A percentile compares a stretch with the other conserved stretches of the same genome.
phyloP scores from a whole-genome alignment of 2,888 invertebrate genomes.

The Salticus scenicus region DNA sequence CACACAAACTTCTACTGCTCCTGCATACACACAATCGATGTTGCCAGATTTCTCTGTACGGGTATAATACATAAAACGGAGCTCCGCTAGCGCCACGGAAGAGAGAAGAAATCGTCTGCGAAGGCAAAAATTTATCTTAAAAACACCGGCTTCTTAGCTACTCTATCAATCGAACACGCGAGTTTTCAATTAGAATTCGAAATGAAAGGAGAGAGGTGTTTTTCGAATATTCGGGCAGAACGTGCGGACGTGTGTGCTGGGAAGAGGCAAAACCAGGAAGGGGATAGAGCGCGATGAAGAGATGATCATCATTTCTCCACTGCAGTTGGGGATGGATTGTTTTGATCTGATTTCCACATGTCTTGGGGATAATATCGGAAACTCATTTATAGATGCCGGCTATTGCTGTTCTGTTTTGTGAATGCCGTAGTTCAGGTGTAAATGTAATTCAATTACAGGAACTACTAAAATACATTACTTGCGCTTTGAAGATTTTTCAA shows the following conservation, averaged over 20 bases:
- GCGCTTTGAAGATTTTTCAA: no score
- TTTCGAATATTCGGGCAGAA: neutral
- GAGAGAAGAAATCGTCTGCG: neutral
- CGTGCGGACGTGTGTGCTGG: neutral
- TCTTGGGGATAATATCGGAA: constrained; percentile 10
- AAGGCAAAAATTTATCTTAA: neutral
- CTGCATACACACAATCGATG: constrained; percentile 41
- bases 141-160: neutral
- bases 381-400: constrained; percentile 9
- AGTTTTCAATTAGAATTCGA: constrained; percentile 2
- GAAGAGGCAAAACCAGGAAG: neutral
- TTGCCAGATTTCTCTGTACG: constrained; percentile 58
- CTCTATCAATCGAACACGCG: constrained; percentile 1
- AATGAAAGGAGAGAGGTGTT: neutral
- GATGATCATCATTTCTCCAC: constrained; percentile 15
- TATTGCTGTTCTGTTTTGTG: neutral
- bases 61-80: constrained; percentile 36
- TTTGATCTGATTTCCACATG: constrained; percentile 16
- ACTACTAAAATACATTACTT: no score
- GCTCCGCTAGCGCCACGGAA: constrained; percentile 27
- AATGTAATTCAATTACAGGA: neutral
- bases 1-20: neutral
- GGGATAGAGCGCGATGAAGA: neutral
- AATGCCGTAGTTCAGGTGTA: neutral
- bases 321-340: constrained; percentile 26